A percentile compares a stretch with the other conserved stretches of the same genome.
Evolutionary conservation across 2,888 invertebrate species (phyloP).

Genomic region (Pyrochroa serraticornis): DNA sequence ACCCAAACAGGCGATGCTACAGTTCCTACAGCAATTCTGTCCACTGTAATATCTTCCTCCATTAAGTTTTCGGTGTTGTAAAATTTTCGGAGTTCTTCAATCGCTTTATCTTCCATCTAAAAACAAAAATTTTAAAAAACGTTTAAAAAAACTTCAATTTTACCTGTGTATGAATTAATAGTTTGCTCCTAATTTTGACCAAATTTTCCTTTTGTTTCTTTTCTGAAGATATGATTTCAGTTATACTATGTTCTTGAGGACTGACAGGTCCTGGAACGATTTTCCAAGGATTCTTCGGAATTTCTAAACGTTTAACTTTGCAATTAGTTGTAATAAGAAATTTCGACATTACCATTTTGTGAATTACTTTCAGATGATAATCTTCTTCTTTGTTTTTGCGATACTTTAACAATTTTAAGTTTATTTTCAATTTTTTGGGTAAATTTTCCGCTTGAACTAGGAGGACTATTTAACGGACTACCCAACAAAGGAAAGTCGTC

Average conservation of each 20-base stretch:
- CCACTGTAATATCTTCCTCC: conserved; percentile 77
- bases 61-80: conserved; percentile 73
- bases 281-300: conserved; percentile 60
- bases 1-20: conserved; percentile 69
- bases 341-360: conserved; percentile 3
- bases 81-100: conserved; percentile 75
- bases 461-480: conserved; percentile 35
- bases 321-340: conserved; percentile 18
- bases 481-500: conserved; percentile 52
- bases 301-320: conserved; percentile 39
- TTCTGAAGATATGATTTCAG: conserved; percentile 75
- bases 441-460: conserved; percentile 27
- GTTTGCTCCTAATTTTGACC: conserved; percentile 74
- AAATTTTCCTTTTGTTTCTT: conserved; percentile 74
- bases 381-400: conserved; percentile 70
- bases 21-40: conserved; percentile 64
- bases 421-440: conserved; percentile 48
- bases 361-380: conserved; percentile 61
- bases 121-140: conserved; percentile 25
- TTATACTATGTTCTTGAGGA: conserved; percentile 52
- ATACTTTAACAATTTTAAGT: conserved; percentile 60
- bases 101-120: conserved; percentile 85
- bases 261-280: conserved; percentile 55
- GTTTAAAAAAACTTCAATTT: conserved; percentile 16
- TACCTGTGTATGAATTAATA: conserved; percentile 78